phyloP scores from a whole-genome alignment of 2,888 invertebrate species.

The Drosophila formosana region DNA sequence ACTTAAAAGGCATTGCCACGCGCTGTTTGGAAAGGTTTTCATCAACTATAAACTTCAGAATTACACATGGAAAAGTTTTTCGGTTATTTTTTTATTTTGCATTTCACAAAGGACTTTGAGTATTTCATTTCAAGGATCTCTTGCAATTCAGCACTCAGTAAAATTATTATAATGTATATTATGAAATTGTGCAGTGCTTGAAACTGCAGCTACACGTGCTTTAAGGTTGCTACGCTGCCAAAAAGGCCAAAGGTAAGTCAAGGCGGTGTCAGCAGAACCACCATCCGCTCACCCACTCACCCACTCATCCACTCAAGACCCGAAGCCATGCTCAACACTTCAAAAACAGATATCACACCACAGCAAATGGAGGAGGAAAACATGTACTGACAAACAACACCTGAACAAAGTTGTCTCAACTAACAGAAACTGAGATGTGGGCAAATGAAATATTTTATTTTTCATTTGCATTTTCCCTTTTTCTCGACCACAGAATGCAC shows the following conservation, averaged over 20 bases:
- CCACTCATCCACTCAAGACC: constrained; percentile 6
- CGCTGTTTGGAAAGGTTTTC: not conserved
- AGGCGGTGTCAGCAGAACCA: constrained; percentile 30
- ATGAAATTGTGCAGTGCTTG: constrained; percentile 25
- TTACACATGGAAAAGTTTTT: constrained; percentile 8
- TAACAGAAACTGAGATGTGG: constrained; percentile 27
- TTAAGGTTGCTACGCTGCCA: constrained; percentile 46
- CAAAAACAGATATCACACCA: constrained; percentile 17
- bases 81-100: not conserved
- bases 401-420: constrained; percentile 62
- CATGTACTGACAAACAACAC: constrained; percentile 56
- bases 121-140: constrained; percentile 16
- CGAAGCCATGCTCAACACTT: constrained; percentile 43
- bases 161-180: constrained; percentile 33
- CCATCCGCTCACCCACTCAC: not conserved
- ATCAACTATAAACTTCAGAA: not conserved
- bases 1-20: not conserved
- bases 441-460: constrained; percentile 34
- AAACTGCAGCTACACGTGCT: constrained; percentile 31
- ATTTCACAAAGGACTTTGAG: constrained; percentile 7
- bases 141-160: constrained; percentile 15
- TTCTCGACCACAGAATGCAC: not conserved
- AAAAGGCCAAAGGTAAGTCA: constrained; percentile 64
- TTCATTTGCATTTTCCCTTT: constrained; percentile 27
- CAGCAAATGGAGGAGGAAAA: constrained; percentile 16